Percentiles rank a stretch among this genome's conserved stretches.
phyloP scores from a whole-genome alignment of 2,113 vertebrate genomes.

The Coregonus clupeaformis region DNA sequence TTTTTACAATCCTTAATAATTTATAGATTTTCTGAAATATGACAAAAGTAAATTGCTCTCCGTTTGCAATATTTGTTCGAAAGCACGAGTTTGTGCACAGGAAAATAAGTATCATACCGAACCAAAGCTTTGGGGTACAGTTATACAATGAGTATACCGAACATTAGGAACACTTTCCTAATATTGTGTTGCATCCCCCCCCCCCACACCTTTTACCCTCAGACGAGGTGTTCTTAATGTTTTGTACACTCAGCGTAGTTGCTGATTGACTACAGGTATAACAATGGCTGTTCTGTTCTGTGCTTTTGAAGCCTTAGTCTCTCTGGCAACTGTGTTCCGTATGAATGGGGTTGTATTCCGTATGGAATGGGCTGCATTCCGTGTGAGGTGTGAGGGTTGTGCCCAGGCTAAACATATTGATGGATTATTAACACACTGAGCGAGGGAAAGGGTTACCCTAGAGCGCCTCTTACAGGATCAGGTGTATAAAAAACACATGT shows the following conservation, averaged over 20 bases:
- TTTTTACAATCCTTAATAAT: slow-evolving; percentile 73
- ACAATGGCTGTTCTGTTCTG: slow-evolving; percentile 50
- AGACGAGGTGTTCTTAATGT: no score
- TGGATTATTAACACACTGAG: slow-evolving; percentile 44
- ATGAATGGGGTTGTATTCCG: no score
- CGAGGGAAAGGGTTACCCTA: slow-evolving; percentile 34
- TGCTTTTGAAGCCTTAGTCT: slow-evolving; percentile 19
- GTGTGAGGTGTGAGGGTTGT: slow-evolving; percentile 62
- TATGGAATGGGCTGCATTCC: no score
- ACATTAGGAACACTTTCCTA: no score
- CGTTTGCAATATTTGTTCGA: slow-evolving; percentile 46
- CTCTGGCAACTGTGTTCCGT: slow-evolving; percentile 24
- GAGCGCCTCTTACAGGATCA: slow-evolving; percentile 60
- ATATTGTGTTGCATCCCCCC: no score
- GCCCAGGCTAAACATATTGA: slow-evolving; percentile 51
- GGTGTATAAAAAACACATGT: slow-evolving; percentile 66
- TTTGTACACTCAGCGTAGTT: no score
- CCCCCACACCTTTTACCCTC: no score
- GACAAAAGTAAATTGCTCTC: slow-evolving; percentile 49
- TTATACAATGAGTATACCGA: no score
- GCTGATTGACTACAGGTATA: slow-evolving; percentile 15
- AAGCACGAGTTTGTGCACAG: slow-evolving; percentile 12
- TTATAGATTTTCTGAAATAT: slow-evolving; percentile 69
- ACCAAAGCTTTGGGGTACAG: no score
- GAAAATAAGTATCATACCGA: no score